Evolutionary conservation across 2,888 invertebrate species (phyloP).

Genomic region (Eupithecia exiguata): DNA sequence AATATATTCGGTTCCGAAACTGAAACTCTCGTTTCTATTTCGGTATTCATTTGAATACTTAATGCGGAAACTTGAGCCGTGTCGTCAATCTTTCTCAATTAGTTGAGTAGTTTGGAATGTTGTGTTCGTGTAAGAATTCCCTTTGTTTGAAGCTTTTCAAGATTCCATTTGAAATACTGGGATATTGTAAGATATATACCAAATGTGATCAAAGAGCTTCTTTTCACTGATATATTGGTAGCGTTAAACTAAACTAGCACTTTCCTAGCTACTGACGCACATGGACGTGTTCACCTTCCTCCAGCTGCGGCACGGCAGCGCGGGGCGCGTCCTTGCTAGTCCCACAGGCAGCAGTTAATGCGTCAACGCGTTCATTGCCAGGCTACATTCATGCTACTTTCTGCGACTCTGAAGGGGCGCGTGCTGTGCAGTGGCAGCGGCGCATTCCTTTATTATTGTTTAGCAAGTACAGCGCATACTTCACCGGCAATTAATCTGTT

Average conservation of each 20-base stretch:
- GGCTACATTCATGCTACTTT: no score
- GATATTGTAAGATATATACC: not conserved
- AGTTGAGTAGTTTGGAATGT: constrained; percentile 13
- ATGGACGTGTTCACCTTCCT: no score
- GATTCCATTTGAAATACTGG: not conserved
- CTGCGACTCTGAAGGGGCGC: no score
- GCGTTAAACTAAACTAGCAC: not conserved
- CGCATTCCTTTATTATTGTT: no score
- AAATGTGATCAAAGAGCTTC: constrained; percentile 2
- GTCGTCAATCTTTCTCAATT: constrained; percentile 19
- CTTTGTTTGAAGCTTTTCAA: constrained; percentile 4
- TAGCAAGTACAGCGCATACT: no score
- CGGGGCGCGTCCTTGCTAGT: no score
- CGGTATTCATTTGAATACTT: constrained; percentile 18
- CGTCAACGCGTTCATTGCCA: not conserved
- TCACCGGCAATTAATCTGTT: no score
- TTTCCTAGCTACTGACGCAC: no score
- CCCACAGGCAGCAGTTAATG: no score
- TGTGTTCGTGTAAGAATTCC: constrained; percentile 20
- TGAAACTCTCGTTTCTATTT: constrained; percentile 18
- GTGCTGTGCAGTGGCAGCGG: no score
- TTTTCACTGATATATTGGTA: not conserved
- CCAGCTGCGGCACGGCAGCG: no score
- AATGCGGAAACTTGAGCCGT: constrained; percentile 7
- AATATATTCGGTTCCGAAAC: constrained; percentile 10